A percentile compares a stretch with the other conserved stretches of the same genome.
These are phyloP conservation scores for Phalacrocorax aristotelis DNA, from an alignment of 2,113 vertebrate species.

Conservation along the genomic window DNA sequence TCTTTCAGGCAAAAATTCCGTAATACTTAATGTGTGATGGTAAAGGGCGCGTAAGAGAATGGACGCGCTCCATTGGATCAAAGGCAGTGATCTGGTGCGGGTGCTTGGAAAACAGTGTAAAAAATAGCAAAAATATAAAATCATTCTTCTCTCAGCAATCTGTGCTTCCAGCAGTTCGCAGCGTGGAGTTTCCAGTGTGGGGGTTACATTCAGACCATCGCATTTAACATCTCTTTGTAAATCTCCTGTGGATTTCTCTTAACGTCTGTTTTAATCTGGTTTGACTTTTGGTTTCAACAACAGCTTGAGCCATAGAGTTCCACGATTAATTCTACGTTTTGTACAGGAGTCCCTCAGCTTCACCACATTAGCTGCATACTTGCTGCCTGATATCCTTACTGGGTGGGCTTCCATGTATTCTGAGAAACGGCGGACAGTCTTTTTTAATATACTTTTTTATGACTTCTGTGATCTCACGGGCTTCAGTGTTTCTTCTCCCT, in stretches of 20 bases:
- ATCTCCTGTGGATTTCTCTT: not conserved
- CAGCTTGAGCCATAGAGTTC: not conserved
- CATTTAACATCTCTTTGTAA: not conserved
- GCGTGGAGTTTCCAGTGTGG: not conserved
- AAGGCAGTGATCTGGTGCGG: not conserved
- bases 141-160: not conserved
- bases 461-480: not conserved
- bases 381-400: not conserved
- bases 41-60: not conserved
- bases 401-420: not conserved
- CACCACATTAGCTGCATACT: not conserved
- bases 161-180: not conserved
- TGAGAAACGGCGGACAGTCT: rapidly evolving
- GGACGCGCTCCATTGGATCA: not conserved
- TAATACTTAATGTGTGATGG: not conserved
- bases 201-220: not conserved
- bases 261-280: not conserved
- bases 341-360: not conserved
- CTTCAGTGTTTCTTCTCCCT: not conserved
- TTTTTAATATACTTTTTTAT: too few species aligned
- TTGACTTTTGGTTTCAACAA: not conserved
- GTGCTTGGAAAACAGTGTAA: not conserved
- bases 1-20: not conserved
- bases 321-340: not conserved
- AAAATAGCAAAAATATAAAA: not conserved